phyloP scores from a whole-genome alignment of 2,888 invertebrate genomes.

The Ectobius pallidus region DNA sequence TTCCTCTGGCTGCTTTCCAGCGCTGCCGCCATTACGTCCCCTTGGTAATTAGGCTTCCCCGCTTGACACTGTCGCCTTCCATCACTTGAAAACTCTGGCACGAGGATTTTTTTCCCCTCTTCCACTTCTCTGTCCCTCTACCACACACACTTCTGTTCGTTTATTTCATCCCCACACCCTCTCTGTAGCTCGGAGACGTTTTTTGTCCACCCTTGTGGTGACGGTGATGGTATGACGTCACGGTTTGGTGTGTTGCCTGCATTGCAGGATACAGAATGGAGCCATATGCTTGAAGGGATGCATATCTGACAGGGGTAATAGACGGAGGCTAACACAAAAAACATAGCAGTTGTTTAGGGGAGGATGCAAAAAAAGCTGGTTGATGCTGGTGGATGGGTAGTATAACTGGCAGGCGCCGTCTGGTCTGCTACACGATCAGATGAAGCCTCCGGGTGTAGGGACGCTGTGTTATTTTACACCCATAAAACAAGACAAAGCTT shows the following conservation, averaged over 20 bases:
- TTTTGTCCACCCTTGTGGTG: conserved; percentile 19
- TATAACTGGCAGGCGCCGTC: conserved; percentile 16
- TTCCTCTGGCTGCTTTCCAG: conserved; percentile 37
- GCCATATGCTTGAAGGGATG: conserved; percentile 36
- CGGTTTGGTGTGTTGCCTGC: conserved; percentile 36
- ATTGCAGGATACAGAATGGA: conserved; percentile 31
- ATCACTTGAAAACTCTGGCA: conserved; percentile 30
- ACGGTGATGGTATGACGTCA: conserved; percentile 26
- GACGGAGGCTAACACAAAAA: conserved; percentile 24
- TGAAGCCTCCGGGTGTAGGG: background rate
- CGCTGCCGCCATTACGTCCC: conserved; percentile 36
- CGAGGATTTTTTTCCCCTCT: conserved; percentile 1
- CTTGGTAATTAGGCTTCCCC: conserved; percentile 42
- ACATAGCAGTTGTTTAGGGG: background rate
- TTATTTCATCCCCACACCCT: conserved; percentile 12
- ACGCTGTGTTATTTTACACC: background rate
- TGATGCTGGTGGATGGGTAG: background rate
- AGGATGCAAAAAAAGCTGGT: background rate
- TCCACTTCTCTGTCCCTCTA: conserved; percentile 3
- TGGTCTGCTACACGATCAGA: conserved; percentile 15
- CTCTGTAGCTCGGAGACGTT: conserved; percentile 7
- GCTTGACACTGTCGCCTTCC: conserved; percentile 42
- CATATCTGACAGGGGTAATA: conserved; percentile 33
- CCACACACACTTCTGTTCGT: no score
- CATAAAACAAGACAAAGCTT: background rate